A percentile compares a stretch with the other conserved stretches of the same genome.
phyloP scores from a whole-genome alignment of 2,113 vertebrate genomes.

The Zootoca vivipara region DNA sequence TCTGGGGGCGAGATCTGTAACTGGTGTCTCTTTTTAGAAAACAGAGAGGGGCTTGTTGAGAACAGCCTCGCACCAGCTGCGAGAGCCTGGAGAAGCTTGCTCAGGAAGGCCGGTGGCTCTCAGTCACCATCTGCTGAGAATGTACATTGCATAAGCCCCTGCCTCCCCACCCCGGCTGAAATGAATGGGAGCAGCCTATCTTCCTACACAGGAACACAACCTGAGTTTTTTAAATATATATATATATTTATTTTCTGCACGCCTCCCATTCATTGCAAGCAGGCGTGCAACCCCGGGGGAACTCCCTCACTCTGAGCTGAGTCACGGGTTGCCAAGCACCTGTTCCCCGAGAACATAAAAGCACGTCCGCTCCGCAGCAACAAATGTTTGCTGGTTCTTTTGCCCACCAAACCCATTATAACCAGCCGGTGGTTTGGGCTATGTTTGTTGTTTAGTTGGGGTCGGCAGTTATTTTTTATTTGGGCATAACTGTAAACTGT shows the following conservation, averaged over 20 bases:
- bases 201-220: background rate
- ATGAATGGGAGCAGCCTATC: background rate
- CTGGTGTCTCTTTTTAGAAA: background rate
- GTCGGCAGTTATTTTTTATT: no score
- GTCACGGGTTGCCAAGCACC: background rate
- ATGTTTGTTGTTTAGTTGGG: no score
- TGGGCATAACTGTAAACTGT: no score
- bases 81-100: background rate
- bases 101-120: background rate
- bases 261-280: background rate
- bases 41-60: background rate
- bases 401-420: no score
- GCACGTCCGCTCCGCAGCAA: background rate
- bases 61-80: no score
- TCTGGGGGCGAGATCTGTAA: background rate
- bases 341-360: background rate
- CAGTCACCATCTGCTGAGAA: background rate
- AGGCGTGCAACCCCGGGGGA: background rate
- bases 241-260: no score
- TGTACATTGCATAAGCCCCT: background rate
- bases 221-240: no score
- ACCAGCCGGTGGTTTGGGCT: no score
- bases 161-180: background rate
- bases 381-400: background rate
- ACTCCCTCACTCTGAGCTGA: background rate